Conservation (phyloP, 2,797 vertebrate genomes). For the Lycodopsis pacificus region DNA sequence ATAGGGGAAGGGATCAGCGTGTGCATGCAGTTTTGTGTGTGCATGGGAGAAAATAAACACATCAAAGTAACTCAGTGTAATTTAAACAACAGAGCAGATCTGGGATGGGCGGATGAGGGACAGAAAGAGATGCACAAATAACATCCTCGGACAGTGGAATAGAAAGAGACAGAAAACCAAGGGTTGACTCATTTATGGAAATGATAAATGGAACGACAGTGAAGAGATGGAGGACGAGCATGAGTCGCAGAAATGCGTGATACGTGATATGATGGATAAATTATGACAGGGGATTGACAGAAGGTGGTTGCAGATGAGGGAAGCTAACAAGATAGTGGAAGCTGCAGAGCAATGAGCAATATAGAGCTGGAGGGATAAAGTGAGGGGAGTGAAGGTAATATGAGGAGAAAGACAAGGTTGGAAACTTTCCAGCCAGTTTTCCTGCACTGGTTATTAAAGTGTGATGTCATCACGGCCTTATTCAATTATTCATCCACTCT, state of each 20-base stretch:
- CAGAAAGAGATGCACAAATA: slow-evolving; percentile 47
- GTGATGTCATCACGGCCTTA: slow-evolving; percentile 81
- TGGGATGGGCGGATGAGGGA: slow-evolving; percentile 28
- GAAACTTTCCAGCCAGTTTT: slow-evolving; percentile 70
- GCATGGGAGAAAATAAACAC: slow-evolving; percentile 24
- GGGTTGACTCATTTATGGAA: slow-evolving; percentile 49
- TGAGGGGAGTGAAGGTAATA: slow-evolving; percentile 51
- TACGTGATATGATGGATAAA: slow-evolving; percentile 51
- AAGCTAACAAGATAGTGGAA: slow-evolving; percentile 11
- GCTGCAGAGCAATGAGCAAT: slow-evolving; percentile 23
- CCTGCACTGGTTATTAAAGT: slow-evolving; percentile 63
- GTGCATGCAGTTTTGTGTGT: neutral
- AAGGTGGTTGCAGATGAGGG: slow-evolving; percentile 29
- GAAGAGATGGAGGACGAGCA: slow-evolving; percentile 40
- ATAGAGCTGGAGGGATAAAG: slow-evolving; percentile 44
- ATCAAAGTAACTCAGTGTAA: slow-evolving; percentile 24
- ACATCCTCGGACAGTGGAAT: slow-evolving; percentile 17
- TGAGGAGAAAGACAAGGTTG: slow-evolving; percentile 61
- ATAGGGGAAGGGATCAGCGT: neutral
- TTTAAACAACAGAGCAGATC: slow-evolving; percentile 24
- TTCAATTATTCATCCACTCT: slow-evolving; percentile 84
- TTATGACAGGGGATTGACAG: slow-evolving; percentile 43
- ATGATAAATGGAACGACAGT: slow-evolving; percentile 36
- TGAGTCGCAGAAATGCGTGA: slow-evolving; percentile 63
- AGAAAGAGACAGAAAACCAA: slow-evolving; percentile 34